Evolutionary conservation across 2,113 vertebrate genomes (phyloP).

Genomic region (Semnopithecus entellus): DNA sequence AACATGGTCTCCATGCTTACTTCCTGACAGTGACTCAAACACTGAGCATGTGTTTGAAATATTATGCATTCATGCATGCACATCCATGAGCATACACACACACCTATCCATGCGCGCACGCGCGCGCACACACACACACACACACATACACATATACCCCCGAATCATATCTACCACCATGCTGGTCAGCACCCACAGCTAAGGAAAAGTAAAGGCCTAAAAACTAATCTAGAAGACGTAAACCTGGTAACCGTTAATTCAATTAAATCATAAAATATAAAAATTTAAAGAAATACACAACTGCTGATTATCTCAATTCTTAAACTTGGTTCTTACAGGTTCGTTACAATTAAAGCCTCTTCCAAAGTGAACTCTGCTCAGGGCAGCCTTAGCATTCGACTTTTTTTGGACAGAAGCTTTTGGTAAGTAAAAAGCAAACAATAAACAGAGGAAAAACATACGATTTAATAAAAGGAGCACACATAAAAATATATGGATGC

Average conservation of each 20-base stretch:
- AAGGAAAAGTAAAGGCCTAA: background rate
- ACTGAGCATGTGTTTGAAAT: background rate
- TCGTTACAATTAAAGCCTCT: background rate
- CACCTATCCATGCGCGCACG: background rate
- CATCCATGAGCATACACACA: no score
- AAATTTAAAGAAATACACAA: background rate
- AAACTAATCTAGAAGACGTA: background rate
- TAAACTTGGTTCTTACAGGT: background rate
- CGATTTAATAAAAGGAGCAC: background rate
- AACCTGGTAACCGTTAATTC: background rate
- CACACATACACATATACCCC: background rate
- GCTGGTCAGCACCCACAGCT: background rate
- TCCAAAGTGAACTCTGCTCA: background rate
- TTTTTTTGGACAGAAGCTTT: constrained; percentile 21
- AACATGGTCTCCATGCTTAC: background rate
- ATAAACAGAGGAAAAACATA: background rate
- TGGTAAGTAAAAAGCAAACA: background rate
- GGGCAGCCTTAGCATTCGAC: background rate
- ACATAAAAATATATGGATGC: background rate
- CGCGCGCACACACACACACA: no score
- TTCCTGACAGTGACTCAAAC: background rate
- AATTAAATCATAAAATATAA: background rate
- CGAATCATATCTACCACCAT: background rate
- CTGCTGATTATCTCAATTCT: background rate
- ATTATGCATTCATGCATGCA: fast-evolving